These are phyloP conservation scores for Lepidostoma basale DNA, from an alignment of 1,140 invertebrate species.

Conservation along the genomic window DNA sequence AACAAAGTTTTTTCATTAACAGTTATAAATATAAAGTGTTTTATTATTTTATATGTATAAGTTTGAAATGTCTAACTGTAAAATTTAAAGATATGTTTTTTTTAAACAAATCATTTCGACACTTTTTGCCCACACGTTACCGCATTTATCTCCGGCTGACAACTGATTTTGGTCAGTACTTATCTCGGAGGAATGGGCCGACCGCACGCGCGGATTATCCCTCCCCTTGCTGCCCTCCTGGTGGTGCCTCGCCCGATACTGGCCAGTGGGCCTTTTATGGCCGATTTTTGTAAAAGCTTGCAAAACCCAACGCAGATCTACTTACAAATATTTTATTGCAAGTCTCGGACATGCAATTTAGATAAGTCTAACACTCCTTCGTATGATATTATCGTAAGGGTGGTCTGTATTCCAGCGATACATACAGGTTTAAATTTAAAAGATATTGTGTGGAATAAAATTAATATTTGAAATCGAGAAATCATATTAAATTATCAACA, in stretches of 20 bases:
- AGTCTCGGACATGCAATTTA: too few relatives aligned
- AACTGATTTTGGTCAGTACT: slow-evolving; percentile 47
- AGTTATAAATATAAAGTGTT: not conserved
- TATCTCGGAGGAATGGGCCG: slow-evolving; percentile 43
- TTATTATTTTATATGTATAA: not conserved
- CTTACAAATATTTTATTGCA: slow-evolving; percentile 10
- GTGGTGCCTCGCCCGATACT: too few relatives aligned
- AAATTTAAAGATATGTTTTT: too few relatives aligned
- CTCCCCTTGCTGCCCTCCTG: slow-evolving; percentile 11
- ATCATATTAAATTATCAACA: too few relatives aligned
- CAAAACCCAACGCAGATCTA: not conserved
- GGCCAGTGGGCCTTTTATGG: not conserved
- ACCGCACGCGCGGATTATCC: slow-evolving; percentile 40
- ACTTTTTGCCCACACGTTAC: slow-evolving; percentile 28
- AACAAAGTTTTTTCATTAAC: not conserved
- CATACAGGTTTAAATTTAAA: too few relatives aligned
- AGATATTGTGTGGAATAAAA: too few relatives aligned
- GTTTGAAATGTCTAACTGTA: not conserved
- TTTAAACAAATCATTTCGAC: not conserved
- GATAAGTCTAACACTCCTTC: too few relatives aligned
- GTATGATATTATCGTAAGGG: too few relatives aligned
- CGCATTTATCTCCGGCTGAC: slow-evolving; percentile 46
- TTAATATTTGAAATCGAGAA: too few relatives aligned
- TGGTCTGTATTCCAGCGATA: too few relatives aligned
- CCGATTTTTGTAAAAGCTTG: slow-evolving; percentile 3